phyloP scores from a whole-genome alignment of 2,888 invertebrate species.

The Lasioglossum pauxillum region DNA sequence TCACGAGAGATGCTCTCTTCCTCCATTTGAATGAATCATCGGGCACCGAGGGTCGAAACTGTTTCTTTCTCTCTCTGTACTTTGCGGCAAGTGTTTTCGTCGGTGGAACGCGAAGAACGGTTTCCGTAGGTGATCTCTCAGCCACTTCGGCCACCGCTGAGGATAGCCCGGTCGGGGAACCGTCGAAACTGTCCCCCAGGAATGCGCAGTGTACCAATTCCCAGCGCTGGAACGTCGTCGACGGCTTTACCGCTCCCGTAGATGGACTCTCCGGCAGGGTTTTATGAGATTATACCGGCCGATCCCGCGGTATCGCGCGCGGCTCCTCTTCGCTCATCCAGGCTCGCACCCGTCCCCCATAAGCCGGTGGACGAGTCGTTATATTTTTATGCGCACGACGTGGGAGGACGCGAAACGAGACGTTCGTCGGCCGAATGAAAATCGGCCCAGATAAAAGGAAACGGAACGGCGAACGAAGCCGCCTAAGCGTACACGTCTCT shows the following conservation, averaged over 20 bases:
- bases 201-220: conserved; percentile 45
- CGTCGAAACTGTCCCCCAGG: conserved; percentile 38
- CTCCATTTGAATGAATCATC: not conserved
- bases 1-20: not conserved
- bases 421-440: conserved; percentile 49
- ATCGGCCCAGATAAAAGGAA: conserved; percentile 48
- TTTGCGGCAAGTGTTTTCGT: not conserved
- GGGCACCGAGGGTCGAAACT: not conserved
- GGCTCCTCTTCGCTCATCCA: conserved; percentile 6
- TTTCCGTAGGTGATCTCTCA: not conserved
- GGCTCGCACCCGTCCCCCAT: conserved; percentile 26
- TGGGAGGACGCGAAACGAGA: conserved; percentile 48
- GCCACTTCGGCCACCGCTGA: conserved; percentile 9
- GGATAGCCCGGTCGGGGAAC: conserved; percentile 14
- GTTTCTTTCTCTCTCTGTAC: not conserved
- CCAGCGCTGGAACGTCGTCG: conserved; percentile 43
- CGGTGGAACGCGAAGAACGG: not conserved
- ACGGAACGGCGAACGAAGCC: conserved; percentile 33
- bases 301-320: conserved; percentile 60
- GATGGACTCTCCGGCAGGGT: conserved; percentile 63
- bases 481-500: not conserved
- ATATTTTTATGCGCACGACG: conserved; percentile 73
- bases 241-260: conserved; percentile 49
- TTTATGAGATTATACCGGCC: conserved; percentile 68
- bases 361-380: conserved; percentile 67